Evolutionary conservation across 2,888 invertebrate genomes (phyloP), one percentile per base, ranked within the genome.

Genomic region (Cremastinae sp.): DNA sequence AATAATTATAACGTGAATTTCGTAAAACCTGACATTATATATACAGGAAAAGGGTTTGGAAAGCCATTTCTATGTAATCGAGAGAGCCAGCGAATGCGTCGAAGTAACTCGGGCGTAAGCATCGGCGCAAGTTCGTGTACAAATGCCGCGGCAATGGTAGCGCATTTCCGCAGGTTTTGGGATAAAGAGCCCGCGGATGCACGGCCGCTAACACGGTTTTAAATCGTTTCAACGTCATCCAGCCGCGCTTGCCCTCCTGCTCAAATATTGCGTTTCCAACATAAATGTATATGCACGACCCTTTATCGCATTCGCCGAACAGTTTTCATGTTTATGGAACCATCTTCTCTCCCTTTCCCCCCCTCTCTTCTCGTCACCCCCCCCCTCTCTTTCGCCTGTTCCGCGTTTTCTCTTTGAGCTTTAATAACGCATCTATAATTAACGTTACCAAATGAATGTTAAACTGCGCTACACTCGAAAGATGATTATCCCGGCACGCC

Each of bases 401-500:
- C n/a, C n/a, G n/a, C n/a, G 53, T 53, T 61, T 56, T 78, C 73
- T 75, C 69, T 38, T 66, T 64, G 77, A 58, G 73, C 79, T 76
- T 84, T 84, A 84, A 83, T 83, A 83, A 83, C 76, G 79, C 78
- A 78, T 79, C 81, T 81, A 74, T 84, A 81, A 80, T 83, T 81
- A 83, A 84, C 80, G 81, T 79, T 78, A 53, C 45, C 45, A 45
- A 53, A 70, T 54, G 22, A 45, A 20, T 45, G 43, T 36, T 58
- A 58, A 58, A 58, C 28, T 28, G 2, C 28, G 28, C 28, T 28
- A 28, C 5, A 28, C 28, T 2, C 28, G 5, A 28, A 28, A 2
- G 28, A 28, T 5, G 28, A 28, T 28, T 28, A 28, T n/a, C n/a
- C n/a, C n/a, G n/a, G n/a, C n/a, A n/a, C n/a, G n/a, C n/a, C n/a